Base-by-base conservation (phyloP, 2,797 vertebrate species). In the Borostomias antarcticus region DNA sequence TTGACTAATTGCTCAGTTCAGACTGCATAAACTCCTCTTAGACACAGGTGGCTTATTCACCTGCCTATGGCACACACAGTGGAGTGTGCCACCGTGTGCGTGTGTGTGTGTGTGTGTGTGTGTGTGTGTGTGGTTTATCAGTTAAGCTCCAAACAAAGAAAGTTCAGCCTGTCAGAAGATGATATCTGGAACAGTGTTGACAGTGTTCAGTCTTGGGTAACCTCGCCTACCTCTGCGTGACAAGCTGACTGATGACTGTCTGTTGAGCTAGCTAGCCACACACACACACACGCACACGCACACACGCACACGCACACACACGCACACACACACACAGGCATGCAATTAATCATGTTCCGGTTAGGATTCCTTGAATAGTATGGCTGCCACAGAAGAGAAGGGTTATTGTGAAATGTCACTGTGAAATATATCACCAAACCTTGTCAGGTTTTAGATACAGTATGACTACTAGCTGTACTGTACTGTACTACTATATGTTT, bases 141-240 rank as follows among this genome's bases (percentile, higher is more conserved):
- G 87, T 85, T 90, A 90, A 89, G 86, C 89, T 86, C 84, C 82
- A 85, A 81, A 88, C 83, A 84, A 81, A 70, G 83, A 86, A 86
- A 89, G 87, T 88, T 91, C 83, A 90, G 87, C 84, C 80, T 84
- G 83, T 89, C 81, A 83, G 80, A 75, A 91, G 88, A 90, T 91
- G 64, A 73, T 89, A 89, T 91, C 89, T 79, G 62, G 33, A 58
- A n/a, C n/a, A 35, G 87, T 82, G 89, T 86, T 90, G 89, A 89
- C 86, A 92, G 88, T 81, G 82, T 77, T 63, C 81, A 88, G 84
- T 89, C 83, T 86, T 82, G 80, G 82, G 85, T 87, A 86, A 90
- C 84, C 87, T 62, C 68, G 74, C 64, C 82, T 69, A 75, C 72
- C 21, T 86, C 78, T 78, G 58, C 54, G 54, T 76, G 76, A 84